Percentiles rank a stretch among this genome's conserved stretches.
These are phyloP conservation scores for Ethmia dodecea DNA, from an alignment of 2,888 invertebrate species.

Conservation along the genomic window DNA sequence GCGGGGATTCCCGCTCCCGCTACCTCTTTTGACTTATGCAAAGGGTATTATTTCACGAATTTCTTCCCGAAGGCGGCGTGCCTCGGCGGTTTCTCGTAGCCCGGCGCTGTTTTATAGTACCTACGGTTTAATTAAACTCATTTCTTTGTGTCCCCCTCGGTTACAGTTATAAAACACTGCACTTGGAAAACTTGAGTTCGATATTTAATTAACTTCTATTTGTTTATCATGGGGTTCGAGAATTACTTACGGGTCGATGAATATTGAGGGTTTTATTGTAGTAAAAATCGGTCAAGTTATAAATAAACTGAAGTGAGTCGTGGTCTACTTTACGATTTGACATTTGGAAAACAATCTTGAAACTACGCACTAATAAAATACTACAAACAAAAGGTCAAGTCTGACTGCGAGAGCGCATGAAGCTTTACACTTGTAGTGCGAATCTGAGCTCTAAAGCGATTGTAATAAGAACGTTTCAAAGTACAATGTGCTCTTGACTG, in stretches of 20 bases:
- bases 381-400: too few relatives aligned
- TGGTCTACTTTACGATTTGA: too few relatives aligned
- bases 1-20: conserved; percentile 12
- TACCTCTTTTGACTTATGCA: conserved; percentile 18
- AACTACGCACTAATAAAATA: too few relatives aligned
- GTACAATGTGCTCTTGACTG: too few relatives aligned
- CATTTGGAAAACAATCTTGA: too few relatives aligned
- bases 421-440: too few relatives aligned
- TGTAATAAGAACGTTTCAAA: too few relatives aligned
- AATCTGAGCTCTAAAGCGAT: too few relatives aligned
- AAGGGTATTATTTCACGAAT: conserved; percentile 32
- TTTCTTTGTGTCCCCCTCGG: conserved; percentile 41
- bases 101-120: conserved; percentile 33
- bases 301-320: too few relatives aligned
- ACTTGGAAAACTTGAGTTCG: neutral
- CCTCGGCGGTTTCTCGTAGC: conserved; percentile 37
- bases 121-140: conserved; percentile 59
- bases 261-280: neutral
- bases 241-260: neutral
- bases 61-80: conserved; percentile 19
- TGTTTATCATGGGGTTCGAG: neutral
- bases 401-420: too few relatives aligned
- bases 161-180: conserved; percentile 27
- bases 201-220: neutral
- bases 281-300: neutral